A percentile compares a stretch with the other conserved stretches of the same genome.
Evolutionary conservation across 2,113 vertebrate genomes (phyloP).

Genomic region (Ciconia maguari): DNA sequence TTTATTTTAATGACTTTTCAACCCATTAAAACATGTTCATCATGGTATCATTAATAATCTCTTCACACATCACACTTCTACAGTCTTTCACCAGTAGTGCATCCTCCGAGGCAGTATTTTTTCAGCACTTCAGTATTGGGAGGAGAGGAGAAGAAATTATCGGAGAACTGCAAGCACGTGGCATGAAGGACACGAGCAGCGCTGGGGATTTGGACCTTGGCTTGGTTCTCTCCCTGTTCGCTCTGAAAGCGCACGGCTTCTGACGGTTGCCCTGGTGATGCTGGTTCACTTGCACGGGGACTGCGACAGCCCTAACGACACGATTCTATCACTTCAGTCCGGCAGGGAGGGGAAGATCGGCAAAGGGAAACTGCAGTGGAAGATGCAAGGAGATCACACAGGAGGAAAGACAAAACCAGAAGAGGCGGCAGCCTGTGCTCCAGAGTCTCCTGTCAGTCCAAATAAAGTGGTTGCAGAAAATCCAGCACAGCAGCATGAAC

Average conservation of each 20-base stretch:
- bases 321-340: not conserved
- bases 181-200: accelerated
- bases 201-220: accelerated
- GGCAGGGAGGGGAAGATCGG: not conserved
- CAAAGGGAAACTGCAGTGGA: not conserved
- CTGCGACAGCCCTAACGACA: not conserved
- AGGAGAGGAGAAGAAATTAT: not conserved
- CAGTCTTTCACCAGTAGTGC: not conserved
- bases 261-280: not conserved
- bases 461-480: not conserved
- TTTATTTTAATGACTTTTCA: not conserved
- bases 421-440: not conserved
- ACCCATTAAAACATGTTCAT: not conserved
- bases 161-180: not conserved
- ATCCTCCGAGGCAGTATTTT: not conserved
- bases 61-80: not conserved
- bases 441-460: not conserved
- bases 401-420: not conserved
- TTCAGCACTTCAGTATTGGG: not conserved
- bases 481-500: not conserved
- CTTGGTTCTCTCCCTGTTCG: not conserved
- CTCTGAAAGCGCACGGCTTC: not conserved
- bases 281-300: accelerated
- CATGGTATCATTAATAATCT: not conserved
- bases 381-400: not conserved